A percentile compares a stretch with the other conserved stretches of the same genome.
Evolutionary conservation across 2,797 vertebrate genomes (phyloP).

Genomic region (Sphenopsis melanotis): DNA sequence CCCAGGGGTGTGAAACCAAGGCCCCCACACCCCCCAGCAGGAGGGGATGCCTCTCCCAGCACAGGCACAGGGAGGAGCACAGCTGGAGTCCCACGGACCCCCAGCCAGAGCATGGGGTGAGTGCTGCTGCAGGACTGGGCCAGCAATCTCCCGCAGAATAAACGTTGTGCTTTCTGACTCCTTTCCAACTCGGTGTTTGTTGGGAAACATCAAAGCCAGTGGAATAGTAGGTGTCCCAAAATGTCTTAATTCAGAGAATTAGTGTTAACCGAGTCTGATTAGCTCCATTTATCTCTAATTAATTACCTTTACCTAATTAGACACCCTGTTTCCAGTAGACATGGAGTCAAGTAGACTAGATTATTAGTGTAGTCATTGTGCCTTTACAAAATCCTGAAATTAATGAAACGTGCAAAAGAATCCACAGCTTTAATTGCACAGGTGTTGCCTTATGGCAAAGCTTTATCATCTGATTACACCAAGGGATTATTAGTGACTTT

Average conservation of each 20-base stretch:
- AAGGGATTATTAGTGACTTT: conserved; percentile 96
- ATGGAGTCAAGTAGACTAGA: conserved; percentile 99
- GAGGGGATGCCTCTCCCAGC: not conserved
- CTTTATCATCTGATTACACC: conserved; percentile 96
- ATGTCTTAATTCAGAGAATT: conserved; percentile 94
- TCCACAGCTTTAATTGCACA: conserved; percentile 98
- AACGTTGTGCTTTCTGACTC: not conserved
- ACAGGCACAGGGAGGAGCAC: not conserved
- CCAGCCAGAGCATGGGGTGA: fast-evolving
- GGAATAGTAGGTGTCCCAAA: conserved; percentile 83
- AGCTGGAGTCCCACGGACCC: no score
- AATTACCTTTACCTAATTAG: conserved; percentile 99
- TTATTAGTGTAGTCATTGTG: conserved; percentile 99
- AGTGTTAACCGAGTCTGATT: conserved; percentile 98
- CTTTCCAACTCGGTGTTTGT: conserved; percentile 63
- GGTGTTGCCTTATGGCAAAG: conserved; percentile 99
- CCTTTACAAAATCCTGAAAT: conserved; percentile 97
- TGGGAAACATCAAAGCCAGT: conserved; percentile 80
- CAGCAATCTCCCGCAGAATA: not conserved
- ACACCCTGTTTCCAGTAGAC: conserved; percentile 96
- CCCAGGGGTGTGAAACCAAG: not conserved
- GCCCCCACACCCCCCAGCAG: not conserved
- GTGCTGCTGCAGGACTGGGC: not conserved
- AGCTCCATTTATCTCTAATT: conserved; percentile 99
- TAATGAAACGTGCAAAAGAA: conserved; percentile 98